Evolutionary conservation across 2,888 invertebrate species (phyloP), one percentile per base, ranked within the genome.

Genomic region (Candidula unifasciata): DNA sequence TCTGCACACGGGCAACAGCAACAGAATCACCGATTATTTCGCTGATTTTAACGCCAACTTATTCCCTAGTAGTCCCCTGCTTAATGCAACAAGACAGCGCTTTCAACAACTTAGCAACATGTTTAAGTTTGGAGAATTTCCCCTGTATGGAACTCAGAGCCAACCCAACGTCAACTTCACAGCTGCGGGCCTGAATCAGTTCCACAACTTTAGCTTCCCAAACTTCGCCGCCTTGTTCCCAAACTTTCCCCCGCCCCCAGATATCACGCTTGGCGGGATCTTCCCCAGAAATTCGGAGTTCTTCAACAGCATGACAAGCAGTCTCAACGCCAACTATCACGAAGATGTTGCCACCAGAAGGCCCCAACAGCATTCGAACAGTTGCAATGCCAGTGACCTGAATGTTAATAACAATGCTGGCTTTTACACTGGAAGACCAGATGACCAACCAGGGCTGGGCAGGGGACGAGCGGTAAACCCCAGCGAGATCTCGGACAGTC

Each of bases 241-340:
- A 0, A 77, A 76, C 24, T 82, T 82, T 35, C 82, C 82, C 18
- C 77, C 82, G 0, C 82, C 82, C 1, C 76, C 82, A 18, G 82
- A 82, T 24, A 68, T 82, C 24, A 52, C 76, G 3, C 35, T 68
- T 52, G 76, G 68, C 8, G 76, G 57, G 10, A 37, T 82, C 5
- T 82, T 82, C n/a, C 82, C 76, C 3, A 37, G n/a, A 33, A 76
- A 44, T 54, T 3, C 54, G 2, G 82, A 82, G 8, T 82, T 82
- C 37, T 82, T 82, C 33, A 82, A 68, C 35, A 74, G 64, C 37
- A 82, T 82, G 82, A 82, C 82, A 27, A 74, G 82, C 35, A 82
- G 82, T n/a, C 68, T 82, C 10, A 82, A 77, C 54, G 82, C 77
- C 10, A 82, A 82, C 60, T 82, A 77, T 35, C 76, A 66, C 1